These are phyloP conservation scores for Fistularia tabacaria DNA, from an alignment of 2,797 vertebrate genomes.

Conservation along the genomic window DNA sequence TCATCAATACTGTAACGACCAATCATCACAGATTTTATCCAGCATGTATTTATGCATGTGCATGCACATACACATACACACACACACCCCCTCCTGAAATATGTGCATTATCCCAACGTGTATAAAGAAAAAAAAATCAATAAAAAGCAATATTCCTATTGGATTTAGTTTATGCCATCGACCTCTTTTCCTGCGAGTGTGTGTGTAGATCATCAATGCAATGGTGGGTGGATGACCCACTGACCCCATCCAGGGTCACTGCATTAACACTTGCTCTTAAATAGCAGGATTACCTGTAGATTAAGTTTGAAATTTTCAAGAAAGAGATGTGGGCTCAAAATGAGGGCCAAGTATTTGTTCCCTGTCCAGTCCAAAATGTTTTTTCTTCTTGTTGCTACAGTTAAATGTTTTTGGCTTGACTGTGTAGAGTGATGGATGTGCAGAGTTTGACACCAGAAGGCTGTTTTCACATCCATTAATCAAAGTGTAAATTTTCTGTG, in stretches of 20 bases:
- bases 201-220: slow-evolving; percentile 53
- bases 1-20: slow-evolving; percentile 55
- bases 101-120: slow-evolving; percentile 59
- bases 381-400: too few species aligned
- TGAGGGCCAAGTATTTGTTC: too few species aligned
- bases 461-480: slow-evolving; percentile 6
- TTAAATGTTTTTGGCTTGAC: too few species aligned
- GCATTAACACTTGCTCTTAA: slow-evolving; percentile 16
- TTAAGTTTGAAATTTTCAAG: too few species aligned
- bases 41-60: slow-evolving; percentile 54
- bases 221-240: slow-evolving; percentile 48
- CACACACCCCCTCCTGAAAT: slow-evolving; percentile 42
- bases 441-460: too few species aligned
- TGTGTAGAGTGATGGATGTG: too few species aligned
- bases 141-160: slow-evolving; percentile 74
- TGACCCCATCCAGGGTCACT: slow-evolving; percentile 58
- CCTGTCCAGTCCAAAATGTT: too few species aligned
- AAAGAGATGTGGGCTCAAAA: too few species aligned
- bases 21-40: slow-evolving; percentile 56
- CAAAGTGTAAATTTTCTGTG: too few species aligned
- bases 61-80: slow-evolving; percentile 9
- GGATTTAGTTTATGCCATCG: slow-evolving; percentile 72
- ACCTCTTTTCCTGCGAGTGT: slow-evolving; percentile 52
- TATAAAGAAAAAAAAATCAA: slow-evolving; percentile 71
- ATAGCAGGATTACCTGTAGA: slow-evolving; percentile 1